A percentile compares a stretch with the other conserved stretches of the same genome.
phyloP scores from a whole-genome alignment of 1,140 invertebrate species.

The Laupala kohalensis region DNA sequence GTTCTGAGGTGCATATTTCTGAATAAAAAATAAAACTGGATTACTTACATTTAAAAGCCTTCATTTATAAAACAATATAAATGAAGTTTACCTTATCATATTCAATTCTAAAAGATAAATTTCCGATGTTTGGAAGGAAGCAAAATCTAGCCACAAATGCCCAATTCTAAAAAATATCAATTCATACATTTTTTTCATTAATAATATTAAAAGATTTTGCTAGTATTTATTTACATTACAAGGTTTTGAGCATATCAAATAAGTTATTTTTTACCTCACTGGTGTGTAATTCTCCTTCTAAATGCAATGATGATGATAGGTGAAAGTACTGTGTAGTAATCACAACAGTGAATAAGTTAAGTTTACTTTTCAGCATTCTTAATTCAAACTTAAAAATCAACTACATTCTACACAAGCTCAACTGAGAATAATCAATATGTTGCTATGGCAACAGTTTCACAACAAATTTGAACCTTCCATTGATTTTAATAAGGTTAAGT shows the following conservation, averaged over 20 bases:
- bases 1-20: conserved; percentile 52
- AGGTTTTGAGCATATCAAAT: no score
- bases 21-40: no score
- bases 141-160: conserved; percentile 70
- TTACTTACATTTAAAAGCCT: no score
- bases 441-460: neutral
- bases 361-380: neutral
- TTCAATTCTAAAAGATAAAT: conserved; percentile 61
- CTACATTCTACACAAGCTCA: neutral
- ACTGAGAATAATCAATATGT: neutral
- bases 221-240: no score
- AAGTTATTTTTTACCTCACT: neutral
- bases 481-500: no score
- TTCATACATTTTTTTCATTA: no score
- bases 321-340: neutral
- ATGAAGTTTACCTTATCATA: conserved; percentile 40
- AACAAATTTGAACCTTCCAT: no score
- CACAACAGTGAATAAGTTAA: neutral
- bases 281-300: neutral
- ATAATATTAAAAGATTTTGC: no score
- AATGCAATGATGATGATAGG: neutral
- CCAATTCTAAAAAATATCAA: conserved; percentile 67
- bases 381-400: neutral
- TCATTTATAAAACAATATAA: no score
- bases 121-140: conserved; percentile 64